Base-by-base conservation (phyloP, 1,140 invertebrate species). In the Radopholus similis region DNA sequence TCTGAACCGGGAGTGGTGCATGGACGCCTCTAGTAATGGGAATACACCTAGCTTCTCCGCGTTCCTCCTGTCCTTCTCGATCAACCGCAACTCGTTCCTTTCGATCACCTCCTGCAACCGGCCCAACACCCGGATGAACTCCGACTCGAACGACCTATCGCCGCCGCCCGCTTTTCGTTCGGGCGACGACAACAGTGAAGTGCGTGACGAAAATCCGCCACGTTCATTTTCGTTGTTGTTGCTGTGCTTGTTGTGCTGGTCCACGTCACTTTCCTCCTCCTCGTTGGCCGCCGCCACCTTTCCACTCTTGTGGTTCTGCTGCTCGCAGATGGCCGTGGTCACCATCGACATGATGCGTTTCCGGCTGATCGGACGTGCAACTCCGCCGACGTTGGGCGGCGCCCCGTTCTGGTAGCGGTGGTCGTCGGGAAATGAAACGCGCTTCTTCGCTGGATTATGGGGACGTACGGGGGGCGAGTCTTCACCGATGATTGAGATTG, bases 91-190 rank as follows among this genome's bases (percentile, higher is more conserved):
- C 74, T 90, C 89, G 79, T 89, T 81, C 47, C 78, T 85, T 71
- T 90, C 89, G 66, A 90, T 89, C 15, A 88, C 88, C 56, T 87
- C 84, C 75, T 89, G 87, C 4, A 90, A 87, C 81, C 87, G 87
- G 68, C 87, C 85, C 42, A 90, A 83, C 18, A 89, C 87, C 37
- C 86, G 81, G 28, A 87, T 80, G 79, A 89, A 88, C 53, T 88
- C 87, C 35, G 83, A 80, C 66, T 89, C 88, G 66, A 87, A 86
- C 21, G 11, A 37, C 21, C 15, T 58, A n/a, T 64, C 30, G 13
- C n/a, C 11, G 28, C 26, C 58, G 2, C n/a, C 38, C 47, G n/a
- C 26, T 23, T 23, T 47, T 2, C 44, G 44, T 18, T 47, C 44
- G 44, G n/a, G n/a, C n/a, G n/a, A n/a, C n/a, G n/a, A n/a, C n/a